These are phyloP conservation scores for Scelioninae gen. 1 DNA, from an alignment of 2,888 invertebrate genomes.

Conservation along the genomic window DNA sequence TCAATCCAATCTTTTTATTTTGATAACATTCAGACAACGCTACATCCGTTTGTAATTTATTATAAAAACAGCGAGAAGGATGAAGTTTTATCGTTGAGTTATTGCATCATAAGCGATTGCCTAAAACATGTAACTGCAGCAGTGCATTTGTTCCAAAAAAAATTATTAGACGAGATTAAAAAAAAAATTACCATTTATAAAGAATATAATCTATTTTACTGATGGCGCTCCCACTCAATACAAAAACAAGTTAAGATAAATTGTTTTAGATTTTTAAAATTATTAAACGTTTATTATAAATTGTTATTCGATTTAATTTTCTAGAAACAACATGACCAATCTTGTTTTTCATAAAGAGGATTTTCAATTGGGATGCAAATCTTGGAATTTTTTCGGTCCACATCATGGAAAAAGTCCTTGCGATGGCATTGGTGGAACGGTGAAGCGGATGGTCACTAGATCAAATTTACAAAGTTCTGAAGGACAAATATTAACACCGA, in stretches of 20 bases:
- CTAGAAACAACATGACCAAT: constrained; percentile 13
- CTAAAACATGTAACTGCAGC: constrained; percentile 28
- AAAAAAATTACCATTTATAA: too few species aligned
- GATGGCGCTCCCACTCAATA: too few species aligned
- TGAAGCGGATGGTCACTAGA: not conserved
- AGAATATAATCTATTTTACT: too few species aligned
- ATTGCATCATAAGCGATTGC: constrained; percentile 45
- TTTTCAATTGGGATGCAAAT: constrained; percentile 1
- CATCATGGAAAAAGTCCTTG: constrained; percentile 23
- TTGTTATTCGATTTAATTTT: not conserved
- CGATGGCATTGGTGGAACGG: constrained; percentile 4
- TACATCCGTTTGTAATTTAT: constrained; percentile 45
- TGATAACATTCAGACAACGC: constrained; percentile 11
- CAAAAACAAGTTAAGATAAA: too few species aligned
- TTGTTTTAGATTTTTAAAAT: too few species aligned
- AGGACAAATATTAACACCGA: too few species aligned
- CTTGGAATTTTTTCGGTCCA: constrained; percentile 21
- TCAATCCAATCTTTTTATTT: constrained; percentile 42
- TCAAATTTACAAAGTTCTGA: too few species aligned
- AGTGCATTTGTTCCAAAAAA: constrained; percentile 7
- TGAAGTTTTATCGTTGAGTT: constrained; percentile 33
- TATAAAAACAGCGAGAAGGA: constrained; percentile 31
- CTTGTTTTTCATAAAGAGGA: constrained; percentile 8
- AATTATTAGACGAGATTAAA: too few species aligned
- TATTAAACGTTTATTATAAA: not conserved